Base-by-base conservation (phyloP, 1,140 invertebrate genomes). In the Argopecten irradians region DNA sequence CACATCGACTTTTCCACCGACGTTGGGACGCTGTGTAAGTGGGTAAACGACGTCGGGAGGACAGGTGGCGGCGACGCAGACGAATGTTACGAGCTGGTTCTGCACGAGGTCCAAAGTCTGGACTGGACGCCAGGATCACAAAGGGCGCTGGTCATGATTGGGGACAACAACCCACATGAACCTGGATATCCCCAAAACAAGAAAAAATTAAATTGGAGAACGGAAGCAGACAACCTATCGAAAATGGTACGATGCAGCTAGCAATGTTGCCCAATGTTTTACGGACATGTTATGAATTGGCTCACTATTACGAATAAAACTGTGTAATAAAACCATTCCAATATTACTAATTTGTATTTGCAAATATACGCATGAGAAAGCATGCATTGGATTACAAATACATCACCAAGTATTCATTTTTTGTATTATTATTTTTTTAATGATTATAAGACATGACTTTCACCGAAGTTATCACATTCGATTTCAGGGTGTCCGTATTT, bases 41-140 rank as follows among this genome's bases (percentile, higher is more conserved):
- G 93, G 85, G 91, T 92, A 3, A 89, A 92, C 28, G 90, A 89
- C 82, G 92, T 92, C 0, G 87, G 71, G 28, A 36, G 32, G 2
- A 93, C 91, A 3, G 89, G 91, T 41, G 92, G 92, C 16, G 91
- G 91, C 0, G 92, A 93, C 84, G 41, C 41, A 28, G 92, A 92
- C 35, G 93, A 94, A 87, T 93, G 93, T 85, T 94, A 94, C 88
- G 93, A 94, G 89, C 90, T 94, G 13, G 93, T 94, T 19, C 85
- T 94, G 34, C 89, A 93, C 39, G 89, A 93, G 86, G 93, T 93
- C 34, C 89, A 91, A 14, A 90, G 83, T 5, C 46, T 93, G 22
- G 92, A 91, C 14, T 93, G 93, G 93, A 92, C 92, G 22, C 93
- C 91, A 8, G 92, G 92, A 32, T 91, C 90, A 86, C 93, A 93